These are phyloP conservation scores for Sitta carolinensis DNA, from an alignment of 2,797 vertebrate species.

Conservation along the genomic window DNA sequence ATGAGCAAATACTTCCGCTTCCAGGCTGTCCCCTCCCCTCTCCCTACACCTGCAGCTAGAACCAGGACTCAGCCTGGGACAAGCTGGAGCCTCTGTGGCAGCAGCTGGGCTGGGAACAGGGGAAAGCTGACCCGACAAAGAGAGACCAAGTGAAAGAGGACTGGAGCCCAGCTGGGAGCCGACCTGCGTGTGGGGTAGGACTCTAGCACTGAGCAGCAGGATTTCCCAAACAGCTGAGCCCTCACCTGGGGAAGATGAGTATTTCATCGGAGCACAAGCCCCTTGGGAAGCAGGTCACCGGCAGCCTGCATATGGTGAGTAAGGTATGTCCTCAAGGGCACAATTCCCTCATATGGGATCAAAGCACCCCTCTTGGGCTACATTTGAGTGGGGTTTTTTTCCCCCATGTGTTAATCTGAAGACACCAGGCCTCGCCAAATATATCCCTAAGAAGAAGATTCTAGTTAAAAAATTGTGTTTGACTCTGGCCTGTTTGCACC, in stretches of 20 bases:
- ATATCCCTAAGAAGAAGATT: not conserved
- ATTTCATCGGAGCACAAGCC: conserved; percentile 23
- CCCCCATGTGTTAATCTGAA: not conserved
- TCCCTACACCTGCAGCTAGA: not conserved
- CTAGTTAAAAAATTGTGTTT: not conserved
- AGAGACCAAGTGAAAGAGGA: not conserved
- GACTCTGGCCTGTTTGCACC: not conserved
- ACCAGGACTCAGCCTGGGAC: not conserved
- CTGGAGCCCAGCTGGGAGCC: not conserved
- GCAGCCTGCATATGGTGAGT: conserved; percentile 63
- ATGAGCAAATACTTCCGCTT: conserved; percentile 38
- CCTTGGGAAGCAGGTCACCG: conserved; percentile 42
- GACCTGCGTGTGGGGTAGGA: fast-evolving
- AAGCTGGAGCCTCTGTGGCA: not conserved
- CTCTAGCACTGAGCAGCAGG: not conserved
- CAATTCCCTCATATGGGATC: not conserved
- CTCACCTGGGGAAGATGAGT: conserved; percentile 45
- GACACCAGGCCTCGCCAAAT: not conserved
- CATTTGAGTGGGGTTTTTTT: fast-evolving
- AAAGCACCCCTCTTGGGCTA: not conserved
- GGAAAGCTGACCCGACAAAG: not conserved
- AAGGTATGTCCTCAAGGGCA: fast-evolving
- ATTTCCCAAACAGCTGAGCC: not conserved
- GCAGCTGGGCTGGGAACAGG: not conserved
- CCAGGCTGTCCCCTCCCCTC: conserved; percentile 18